phyloP scores from a whole-genome alignment of 2,113 vertebrate genomes.

The Rhegmatorhina hoffmannsi region DNA sequence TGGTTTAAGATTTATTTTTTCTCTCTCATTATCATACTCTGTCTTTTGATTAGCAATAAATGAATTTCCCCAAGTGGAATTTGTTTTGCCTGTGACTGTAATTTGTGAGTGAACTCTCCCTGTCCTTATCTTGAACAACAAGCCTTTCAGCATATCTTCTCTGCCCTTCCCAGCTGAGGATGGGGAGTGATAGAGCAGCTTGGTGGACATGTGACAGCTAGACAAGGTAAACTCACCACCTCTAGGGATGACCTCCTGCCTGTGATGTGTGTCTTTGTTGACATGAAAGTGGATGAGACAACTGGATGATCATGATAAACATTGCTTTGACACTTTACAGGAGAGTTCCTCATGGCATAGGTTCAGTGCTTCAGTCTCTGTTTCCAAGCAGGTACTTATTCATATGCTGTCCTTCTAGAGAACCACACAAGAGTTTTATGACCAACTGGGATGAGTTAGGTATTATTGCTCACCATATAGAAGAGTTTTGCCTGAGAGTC shows the following conservation, averaged over 20 bases:
- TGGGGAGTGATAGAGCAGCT: background rate
- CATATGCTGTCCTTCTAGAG: accelerated
- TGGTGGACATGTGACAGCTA: background rate
- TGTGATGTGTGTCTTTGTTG: background rate
- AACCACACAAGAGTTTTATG: background rate
- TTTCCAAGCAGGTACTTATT: background rate
- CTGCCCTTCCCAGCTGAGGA: background rate
- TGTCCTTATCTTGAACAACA: accelerated
- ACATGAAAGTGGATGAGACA: background rate
- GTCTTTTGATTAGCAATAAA: background rate
- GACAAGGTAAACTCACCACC: background rate
- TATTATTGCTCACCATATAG: background rate
- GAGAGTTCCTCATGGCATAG: background rate
- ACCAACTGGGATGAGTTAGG: background rate
- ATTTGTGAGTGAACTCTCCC: background rate
- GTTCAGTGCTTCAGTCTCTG: background rate
- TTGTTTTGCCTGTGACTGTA: background rate
- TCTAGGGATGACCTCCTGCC: background rate
- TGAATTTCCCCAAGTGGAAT: background rate
- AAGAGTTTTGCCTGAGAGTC: background rate
- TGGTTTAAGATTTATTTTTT: background rate
- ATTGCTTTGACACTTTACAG: background rate
- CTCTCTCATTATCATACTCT: background rate
- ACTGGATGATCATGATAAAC: background rate
- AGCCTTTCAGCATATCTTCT: background rate